A percentile compares a stretch with the other conserved stretches of the same genome.
phyloP scores from a whole-genome alignment of 2,113 vertebrate genomes.

The Leptocoma aspasia region DNA sequence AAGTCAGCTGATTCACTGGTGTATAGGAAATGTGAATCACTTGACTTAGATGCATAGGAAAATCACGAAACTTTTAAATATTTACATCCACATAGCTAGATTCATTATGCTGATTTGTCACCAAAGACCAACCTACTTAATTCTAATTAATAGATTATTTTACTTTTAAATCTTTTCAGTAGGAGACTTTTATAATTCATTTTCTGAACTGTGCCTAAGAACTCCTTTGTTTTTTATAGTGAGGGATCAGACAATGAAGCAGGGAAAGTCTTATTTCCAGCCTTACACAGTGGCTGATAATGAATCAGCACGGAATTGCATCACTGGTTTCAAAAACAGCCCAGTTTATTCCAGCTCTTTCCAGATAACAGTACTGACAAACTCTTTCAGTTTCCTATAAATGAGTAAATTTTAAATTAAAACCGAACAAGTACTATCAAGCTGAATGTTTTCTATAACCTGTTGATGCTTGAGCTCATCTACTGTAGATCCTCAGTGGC shows the following conservation, averaged over 20 bases:
- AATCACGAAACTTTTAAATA: background rate
- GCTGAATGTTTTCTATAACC: background rate
- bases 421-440: background rate
- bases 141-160: conserved; percentile 48
- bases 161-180: conserved; percentile 9
- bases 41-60: background rate
- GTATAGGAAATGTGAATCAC: background rate
- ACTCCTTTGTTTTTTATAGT: background rate
- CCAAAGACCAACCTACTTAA: conserved; percentile 22
- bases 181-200: background rate
- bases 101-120: conserved; percentile 18
- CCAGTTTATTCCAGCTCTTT: conserved; percentile 3
- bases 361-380: background rate
- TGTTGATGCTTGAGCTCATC: background rate
- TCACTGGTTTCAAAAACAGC: background rate
- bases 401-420: background rate
- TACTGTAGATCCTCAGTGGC: background rate
- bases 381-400: background rate
- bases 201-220: conserved; percentile 16
- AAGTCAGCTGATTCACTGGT: background rate
- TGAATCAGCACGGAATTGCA: background rate
- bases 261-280: background rate
- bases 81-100: background rate
- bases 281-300: background rate
- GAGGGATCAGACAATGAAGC: background rate